Evolutionary conservation across 2,113 vertebrate genomes (phyloP), one percentile per base, ranked within the genome.

Genomic region (Phylloscopus trochilus): DNA sequence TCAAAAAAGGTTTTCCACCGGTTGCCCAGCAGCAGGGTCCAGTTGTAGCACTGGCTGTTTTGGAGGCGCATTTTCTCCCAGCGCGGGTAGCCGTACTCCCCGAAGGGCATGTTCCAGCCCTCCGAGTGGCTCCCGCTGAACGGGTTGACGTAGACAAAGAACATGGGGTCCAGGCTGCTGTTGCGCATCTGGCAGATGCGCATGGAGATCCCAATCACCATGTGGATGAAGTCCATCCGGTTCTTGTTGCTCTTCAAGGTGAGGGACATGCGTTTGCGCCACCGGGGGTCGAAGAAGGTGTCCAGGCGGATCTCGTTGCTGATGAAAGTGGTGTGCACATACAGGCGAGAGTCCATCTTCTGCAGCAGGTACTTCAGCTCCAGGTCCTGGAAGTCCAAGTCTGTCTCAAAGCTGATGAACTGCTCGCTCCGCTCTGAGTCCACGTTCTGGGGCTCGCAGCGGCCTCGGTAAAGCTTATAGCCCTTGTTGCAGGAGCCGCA

Each of bases 231-330:
- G 98, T 99, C 99, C 98, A 99, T 99, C 80, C 99, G 97, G 97
- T 99, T 99, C 97, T 99, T 99, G 99, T 99, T 99, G 98, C 99
- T 99, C 97, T 99, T 99, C 83, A 99, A 98, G n/a, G 99, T 99
- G 88, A 99, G 99, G 60, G 99, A 99, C 99, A 99, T 99, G 94
- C 99, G 99, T 90, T 99, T 99, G 94, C 99, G 99, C 99, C 99
- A 99, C 94, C 99, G 98, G 4, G 99, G 99, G 93, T 99, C 99
- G 1, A 99, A 99, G 97, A 99, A 99, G 72, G 99, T 99, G 97
- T 99, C 99, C 60, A 99, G 98, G 89, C 99, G 99, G 95, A 99
- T 99, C 97, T 99, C 99, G 1, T 99, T 99, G 97, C 99, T 99
- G 98, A 99, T 99, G 98, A 99, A 99, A 31, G 99, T 99, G 68